Base-by-base conservation (phyloP, 2,888 invertebrate genomes). In the Caenorhabditis sulstoni region DNA sequence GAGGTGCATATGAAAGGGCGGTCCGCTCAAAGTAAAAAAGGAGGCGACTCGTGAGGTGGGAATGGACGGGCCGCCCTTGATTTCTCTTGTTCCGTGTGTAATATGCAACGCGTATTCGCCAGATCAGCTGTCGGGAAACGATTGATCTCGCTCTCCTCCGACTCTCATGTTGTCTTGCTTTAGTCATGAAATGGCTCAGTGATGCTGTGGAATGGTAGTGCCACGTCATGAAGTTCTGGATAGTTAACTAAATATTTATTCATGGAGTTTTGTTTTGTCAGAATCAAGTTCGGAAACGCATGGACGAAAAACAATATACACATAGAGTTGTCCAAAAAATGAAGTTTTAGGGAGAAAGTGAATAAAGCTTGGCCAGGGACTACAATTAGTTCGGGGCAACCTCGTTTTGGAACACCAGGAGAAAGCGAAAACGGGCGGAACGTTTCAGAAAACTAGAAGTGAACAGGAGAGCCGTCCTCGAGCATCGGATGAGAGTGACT, bases 371-470 rank as follows among this genome's bases (percentile, higher is more conserved):
- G 18, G 55, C 55, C 55, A 35, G 35, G 29, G 55, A 55, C 55
- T 55, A 39, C 14, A 55, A 35, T 29, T 29, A 16, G 23, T 23
- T 53, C 35, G 35, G 39, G 55, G 39, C 35, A 37, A 55, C 55
- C 55, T 39, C 55, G 55, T 55, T 55, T 53, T 39, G 50, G 18
- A 39, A 55, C 55, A 55, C 55, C 55, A 55, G 53, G 35, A 53
- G 7, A 35, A 8, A 16, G n/a, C 23, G 29, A 7, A 29, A n/a
- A n/a, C n/a, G 29, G 4, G 3, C 29, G 29, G 29, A 29, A 29
- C 3, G n/a, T n/a, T n/a, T 29, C 29, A 29, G 39, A 5, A 18
- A 12, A 29, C 9, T 50, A 39, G 22, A 20, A 44, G n/a, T 39
- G 4, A 23, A 9, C 11, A 14, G 39, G n/a, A 16, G 20, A 18